Evolutionary conservation across 2,113 vertebrate species (phyloP).

Genomic region (Machaerirhynchus nigripectus): DNA sequence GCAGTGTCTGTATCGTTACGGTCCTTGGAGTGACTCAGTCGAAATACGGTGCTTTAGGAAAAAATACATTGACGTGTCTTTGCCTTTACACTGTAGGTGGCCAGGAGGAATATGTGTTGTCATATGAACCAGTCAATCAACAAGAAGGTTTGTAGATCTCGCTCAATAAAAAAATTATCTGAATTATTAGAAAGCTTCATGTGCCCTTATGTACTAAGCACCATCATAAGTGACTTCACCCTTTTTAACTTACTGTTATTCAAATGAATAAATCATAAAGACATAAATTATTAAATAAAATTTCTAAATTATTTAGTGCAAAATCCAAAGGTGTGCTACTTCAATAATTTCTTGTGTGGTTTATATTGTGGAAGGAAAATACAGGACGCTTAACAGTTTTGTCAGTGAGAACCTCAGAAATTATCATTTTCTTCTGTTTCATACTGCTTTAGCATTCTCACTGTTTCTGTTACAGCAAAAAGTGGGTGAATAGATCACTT

Average conservation of each 20-base stretch:
- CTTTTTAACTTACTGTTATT: not conserved
- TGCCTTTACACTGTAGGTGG: conserved; percentile 80
- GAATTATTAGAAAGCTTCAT: not conserved
- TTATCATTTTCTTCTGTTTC: not conserved
- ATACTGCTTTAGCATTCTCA: not conserved
- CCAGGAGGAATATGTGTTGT: conserved; percentile 94
- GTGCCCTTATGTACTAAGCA: not conserved
- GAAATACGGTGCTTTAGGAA: not conserved
- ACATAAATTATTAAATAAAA: not conserved
- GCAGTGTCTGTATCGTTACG: not conserved
- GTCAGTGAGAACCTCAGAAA: not conserved
- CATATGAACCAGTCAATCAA: conserved; percentile 92
- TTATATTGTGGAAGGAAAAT: not conserved
- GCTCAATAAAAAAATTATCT: not conserved
- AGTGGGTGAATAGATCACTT: not conserved
- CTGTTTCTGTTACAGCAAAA: not conserved
- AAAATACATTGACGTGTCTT: conserved; percentile 10
- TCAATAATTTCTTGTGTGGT: not conserved
- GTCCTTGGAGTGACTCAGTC: not conserved
- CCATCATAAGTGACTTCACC: not conserved
- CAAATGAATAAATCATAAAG: not conserved
- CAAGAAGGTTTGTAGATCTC: conserved; percentile 88
- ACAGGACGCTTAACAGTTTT: not conserved
- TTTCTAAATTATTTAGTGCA: not conserved
- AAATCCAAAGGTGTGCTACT: not conserved